A percentile compares a stretch with the other conserved stretches of the same genome.
Evolutionary conservation across 2,888 invertebrate species (phyloP).

Genomic region (Tigriopus californicus): DNA sequence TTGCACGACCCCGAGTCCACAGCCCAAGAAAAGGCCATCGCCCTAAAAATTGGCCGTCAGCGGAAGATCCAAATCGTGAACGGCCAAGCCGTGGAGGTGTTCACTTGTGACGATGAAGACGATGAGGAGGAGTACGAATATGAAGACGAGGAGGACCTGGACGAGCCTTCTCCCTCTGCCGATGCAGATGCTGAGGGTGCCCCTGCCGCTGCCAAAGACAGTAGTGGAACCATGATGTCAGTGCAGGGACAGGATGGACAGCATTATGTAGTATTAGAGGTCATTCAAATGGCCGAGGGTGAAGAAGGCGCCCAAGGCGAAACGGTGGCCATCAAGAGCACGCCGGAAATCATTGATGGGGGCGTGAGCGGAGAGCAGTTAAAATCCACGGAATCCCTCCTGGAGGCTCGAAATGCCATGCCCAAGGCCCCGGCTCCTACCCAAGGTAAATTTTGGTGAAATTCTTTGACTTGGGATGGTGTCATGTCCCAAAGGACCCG

Average conservation of each 20-base stretch:
- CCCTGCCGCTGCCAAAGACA: slow-evolving; percentile 25
- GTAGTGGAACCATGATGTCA: slow-evolving; percentile 32
- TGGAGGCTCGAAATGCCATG: too few species aligned
- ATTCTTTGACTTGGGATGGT: too few species aligned
- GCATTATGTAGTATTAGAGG: slow-evolving; percentile 74
- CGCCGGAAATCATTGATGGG: background rate
- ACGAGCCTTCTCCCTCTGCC: slow-evolving; percentile 25
- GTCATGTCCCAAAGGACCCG: too few species aligned
- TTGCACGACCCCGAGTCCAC: slow-evolving; percentile 70
- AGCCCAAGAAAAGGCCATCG: slow-evolving; percentile 49
- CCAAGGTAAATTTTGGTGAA: too few species aligned
- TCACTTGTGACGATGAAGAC: slow-evolving; percentile 30
- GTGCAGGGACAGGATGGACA: slow-evolving; percentile 53
- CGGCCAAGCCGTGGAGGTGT: slow-evolving; percentile 31
- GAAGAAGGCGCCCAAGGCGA: background rate
- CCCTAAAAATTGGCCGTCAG: slow-evolving; percentile 56
- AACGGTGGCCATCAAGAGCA: background rate
- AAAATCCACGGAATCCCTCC: too few species aligned
- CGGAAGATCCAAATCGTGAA: slow-evolving; percentile 43
- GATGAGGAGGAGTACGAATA: slow-evolving; percentile 31
- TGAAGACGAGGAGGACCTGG: slow-evolving; percentile 33
- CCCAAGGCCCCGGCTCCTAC: too few species aligned
- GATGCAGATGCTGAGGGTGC: slow-evolving; percentile 25
- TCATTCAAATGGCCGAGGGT: slow-evolving; percentile 45
- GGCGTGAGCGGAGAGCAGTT: background rate